Conservation (phyloP, 2,113 vertebrate species). For the Rhagologus leucostigma region DNA sequence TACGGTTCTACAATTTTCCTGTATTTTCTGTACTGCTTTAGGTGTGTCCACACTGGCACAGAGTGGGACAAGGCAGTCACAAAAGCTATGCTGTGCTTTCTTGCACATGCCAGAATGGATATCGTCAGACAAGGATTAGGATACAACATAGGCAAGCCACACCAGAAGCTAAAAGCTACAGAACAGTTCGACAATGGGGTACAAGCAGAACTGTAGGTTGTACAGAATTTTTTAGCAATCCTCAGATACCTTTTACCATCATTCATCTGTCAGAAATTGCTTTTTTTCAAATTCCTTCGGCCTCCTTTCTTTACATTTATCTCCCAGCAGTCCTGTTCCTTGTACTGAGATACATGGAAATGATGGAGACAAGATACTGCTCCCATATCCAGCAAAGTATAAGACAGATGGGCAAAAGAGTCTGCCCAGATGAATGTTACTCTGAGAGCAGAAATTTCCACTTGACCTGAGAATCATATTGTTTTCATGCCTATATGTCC, state of each 20-base stretch:
- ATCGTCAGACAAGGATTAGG: background rate
- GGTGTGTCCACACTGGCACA: background rate
- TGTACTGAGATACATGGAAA: background rate
- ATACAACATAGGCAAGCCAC: background rate
- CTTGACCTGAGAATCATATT: background rate
- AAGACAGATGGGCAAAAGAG: background rate
- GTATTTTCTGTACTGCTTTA: background rate
- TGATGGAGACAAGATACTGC: background rate
- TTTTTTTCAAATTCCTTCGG: background rate
- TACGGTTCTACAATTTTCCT: background rate
- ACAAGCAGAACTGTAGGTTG: background rate
- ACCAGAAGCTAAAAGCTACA: background rate
- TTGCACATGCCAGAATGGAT: background rate
- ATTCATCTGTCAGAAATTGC: background rate
- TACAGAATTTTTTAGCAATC: background rate
- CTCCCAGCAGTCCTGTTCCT: background rate
- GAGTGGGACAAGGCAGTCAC: background rate
- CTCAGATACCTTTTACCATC: background rate
- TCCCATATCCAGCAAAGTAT: background rate
- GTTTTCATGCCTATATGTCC: background rate
- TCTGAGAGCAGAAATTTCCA: background rate
- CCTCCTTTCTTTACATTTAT: background rate
- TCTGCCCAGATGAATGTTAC: background rate
- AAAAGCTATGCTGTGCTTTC: background rate
- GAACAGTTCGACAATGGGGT: background rate